These are phyloP conservation scores for Phenacoccus solenopsis DNA, from an alignment of 1,140 invertebrate genomes.

Conservation along the genomic window DNA sequence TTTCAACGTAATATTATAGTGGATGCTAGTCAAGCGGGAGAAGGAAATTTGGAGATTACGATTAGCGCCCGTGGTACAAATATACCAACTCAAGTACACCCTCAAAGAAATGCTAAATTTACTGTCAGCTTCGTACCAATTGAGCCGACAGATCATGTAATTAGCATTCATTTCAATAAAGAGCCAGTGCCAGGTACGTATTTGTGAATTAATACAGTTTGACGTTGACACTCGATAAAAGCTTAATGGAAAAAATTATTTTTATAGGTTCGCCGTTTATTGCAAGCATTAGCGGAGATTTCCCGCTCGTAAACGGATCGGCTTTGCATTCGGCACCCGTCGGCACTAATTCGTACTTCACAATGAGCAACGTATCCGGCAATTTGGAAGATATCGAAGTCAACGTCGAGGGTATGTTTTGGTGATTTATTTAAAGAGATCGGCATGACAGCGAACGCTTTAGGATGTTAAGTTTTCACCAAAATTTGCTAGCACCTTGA, in stretches of 20 bases:
- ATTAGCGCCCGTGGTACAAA: conserved; percentile 86
- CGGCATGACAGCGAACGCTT: too few species aligned
- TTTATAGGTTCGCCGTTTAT: conserved; percentile 63
- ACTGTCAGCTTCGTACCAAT: conserved; percentile 91
- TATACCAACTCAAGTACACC: conserved; percentile 94
- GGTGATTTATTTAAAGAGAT: too few species aligned
- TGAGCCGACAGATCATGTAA: conserved; percentile 83
- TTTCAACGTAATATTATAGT: conserved; percentile 40
- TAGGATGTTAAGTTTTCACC: too few species aligned
- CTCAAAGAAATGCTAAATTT: conserved; percentile 76
- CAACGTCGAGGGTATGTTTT: conserved; percentile 75
- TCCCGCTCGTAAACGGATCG: conserved; percentile 51
- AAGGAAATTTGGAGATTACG: conserved; percentile 95
- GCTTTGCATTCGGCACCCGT: conserved; percentile 46
- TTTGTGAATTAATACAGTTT: background rate
- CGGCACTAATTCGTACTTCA: conserved; percentile 47
- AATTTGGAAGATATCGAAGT: conserved; percentile 84
- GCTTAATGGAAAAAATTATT: background rate
- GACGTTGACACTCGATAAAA: background rate
- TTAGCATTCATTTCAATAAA: conserved; percentile 96
- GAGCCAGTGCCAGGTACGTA: conserved; percentile 46
- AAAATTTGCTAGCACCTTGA: too few species aligned
- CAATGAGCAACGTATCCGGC: conserved; percentile 56
- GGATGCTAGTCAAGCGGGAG: conserved; percentile 89
- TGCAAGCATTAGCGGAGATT: conserved; percentile 55